These are phyloP conservation scores for Gallinago paraguaiae DNA, from an alignment of 2,113 vertebrate genomes.

Conservation along the genomic window DNA sequence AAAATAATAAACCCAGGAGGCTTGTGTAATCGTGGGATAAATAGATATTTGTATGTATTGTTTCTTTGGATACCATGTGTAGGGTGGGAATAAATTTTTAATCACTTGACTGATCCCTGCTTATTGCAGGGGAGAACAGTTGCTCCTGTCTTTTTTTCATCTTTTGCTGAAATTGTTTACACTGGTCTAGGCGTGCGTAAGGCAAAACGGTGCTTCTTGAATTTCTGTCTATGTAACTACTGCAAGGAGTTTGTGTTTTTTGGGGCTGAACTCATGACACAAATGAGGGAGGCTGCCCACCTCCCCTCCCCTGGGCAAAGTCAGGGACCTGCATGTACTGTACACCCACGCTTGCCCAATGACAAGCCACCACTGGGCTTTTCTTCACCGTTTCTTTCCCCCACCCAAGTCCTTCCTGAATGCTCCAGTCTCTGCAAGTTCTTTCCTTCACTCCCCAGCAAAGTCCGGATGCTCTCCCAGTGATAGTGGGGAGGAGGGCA, in stretches of 20 bases:
- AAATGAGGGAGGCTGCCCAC: background rate
- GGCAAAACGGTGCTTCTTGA: background rate
- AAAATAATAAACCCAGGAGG: background rate
- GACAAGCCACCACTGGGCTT: background rate
- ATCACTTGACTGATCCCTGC: background rate
- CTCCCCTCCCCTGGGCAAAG: background rate
- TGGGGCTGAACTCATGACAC: background rate
- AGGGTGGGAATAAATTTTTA: slow-evolving; percentile 40
- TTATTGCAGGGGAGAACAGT: background rate
- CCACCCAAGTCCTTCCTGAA: background rate
- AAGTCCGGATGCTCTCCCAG: background rate
- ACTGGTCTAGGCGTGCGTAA: background rate
- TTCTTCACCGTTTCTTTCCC: background rate
- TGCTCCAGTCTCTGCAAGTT: background rate
- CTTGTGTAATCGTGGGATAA: background rate
- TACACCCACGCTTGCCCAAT: background rate
- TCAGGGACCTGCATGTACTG: too few species aligned
- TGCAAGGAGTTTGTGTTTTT: background rate
- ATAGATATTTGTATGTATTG: background rate
- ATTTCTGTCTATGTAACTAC: background rate
- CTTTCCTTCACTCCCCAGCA: background rate
- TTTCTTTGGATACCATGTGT: background rate
- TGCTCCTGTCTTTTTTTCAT: background rate
- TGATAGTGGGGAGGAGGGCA: background rate
- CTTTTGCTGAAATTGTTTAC: background rate